Evolutionary conservation across 1,140 invertebrate species (phyloP), one percentile per base, ranked within the genome.

Genomic region (Drosophila nigromelanica): DNA sequence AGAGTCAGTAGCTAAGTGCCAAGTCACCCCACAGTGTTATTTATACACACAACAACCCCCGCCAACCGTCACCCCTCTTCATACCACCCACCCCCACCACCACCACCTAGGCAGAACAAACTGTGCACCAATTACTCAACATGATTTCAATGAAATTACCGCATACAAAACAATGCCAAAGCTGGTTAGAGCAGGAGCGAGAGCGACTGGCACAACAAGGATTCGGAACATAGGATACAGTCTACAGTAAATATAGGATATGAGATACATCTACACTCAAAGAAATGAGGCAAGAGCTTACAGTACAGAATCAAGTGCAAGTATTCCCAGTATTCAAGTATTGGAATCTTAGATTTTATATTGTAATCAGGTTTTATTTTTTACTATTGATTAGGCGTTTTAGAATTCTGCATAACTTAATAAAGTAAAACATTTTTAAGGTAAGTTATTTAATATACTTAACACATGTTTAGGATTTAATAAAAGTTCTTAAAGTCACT

Each of bases 71-170:
- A 27, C 30, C 3, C 39, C 39, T 6, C 39, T 6, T 2, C 21
- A 24, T 2, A 12, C 47, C 18, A 40, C 30, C 14, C 33, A 33
- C 54, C 35, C 21, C 27, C n/a, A 12, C 43, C n/a, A n/a, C 27
- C 11, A 12, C 42, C 3, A 37, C 42, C 59, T 12, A 58, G 2
- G 15, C 45, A 5, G 62, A 18, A 40, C 33, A 64, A 48, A 51
- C 69, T 48, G 71, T 24, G 73, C 75, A 71, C 86, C 90, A 91
- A 91, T 91, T 91, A 91, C 90, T 91, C 90, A 91, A 91, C 90
- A 91, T 91, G 83, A 91, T 91, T 91, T 91, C 90, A 90, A 90
- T 91, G 87, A 89, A 91, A 91, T 89, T 91, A 89, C 68, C 68
- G 62, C 69, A 59, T 47, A 76, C 61, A 62, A 79, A 76, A 67